Evolutionary conservation across 2,888 invertebrate species (phyloP).

Genomic region (Acrobasis repandana): DNA sequence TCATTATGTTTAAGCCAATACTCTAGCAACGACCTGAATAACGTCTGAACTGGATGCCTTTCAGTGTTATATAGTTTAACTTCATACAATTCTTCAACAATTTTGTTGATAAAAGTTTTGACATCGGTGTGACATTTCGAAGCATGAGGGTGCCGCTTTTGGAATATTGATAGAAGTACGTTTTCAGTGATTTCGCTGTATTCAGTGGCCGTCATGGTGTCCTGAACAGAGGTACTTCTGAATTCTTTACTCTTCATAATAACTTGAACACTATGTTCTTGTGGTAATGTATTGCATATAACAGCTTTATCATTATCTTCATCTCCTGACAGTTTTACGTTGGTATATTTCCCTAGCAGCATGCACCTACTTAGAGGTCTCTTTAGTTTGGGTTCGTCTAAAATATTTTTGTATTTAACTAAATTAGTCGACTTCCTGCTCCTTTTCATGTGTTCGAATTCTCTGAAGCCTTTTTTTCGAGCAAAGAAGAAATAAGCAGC

Average conservation of each 20-base stretch:
- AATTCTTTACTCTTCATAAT: conserved; percentile 35
- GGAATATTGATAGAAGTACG: conserved; percentile 54
- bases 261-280: conserved; percentile 43
- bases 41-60: conserved; percentile 54
- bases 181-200: conserved; percentile 58
- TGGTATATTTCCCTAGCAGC: conserved; percentile 51
- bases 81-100: conserved; percentile 60
- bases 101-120: conserved; percentile 51
- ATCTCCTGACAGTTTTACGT: conserved; percentile 31
- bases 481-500: conserved; percentile 52
- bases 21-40: conserved; percentile 62
- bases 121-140: conserved; percentile 29
- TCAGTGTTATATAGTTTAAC: conserved; percentile 42
- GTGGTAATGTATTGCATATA: conserved; percentile 33
- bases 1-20: conserved; percentile 64
- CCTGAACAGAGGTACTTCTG: conserved; percentile 44
- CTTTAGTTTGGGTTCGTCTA: conserved; percentile 55
- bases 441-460: conserved; percentile 45
- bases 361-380: conserved; percentile 54
- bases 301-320: conserved; percentile 15
- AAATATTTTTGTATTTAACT: conserved; percentile 61
- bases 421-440: conserved; percentile 70
- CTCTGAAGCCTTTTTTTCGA: conserved; percentile 36
- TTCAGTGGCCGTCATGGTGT: conserved; percentile 44
- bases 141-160: conserved; percentile 33